Base-by-base conservation (phyloP, 2,113 vertebrate species). In the Muscicapa adusta region DNA sequence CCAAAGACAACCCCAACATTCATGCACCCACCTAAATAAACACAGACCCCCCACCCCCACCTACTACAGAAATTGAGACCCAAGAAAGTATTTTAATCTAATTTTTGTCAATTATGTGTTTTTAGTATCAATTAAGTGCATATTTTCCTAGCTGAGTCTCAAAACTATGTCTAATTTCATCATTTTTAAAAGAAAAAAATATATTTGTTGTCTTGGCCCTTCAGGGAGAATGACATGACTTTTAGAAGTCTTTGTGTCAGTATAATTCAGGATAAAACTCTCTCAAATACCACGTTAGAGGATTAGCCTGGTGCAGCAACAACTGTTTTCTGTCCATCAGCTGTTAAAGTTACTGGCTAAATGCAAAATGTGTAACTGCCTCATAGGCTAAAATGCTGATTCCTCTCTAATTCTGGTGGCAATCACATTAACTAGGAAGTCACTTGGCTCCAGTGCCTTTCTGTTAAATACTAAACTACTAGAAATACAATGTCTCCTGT, bases 381-480 rank as follows among this genome's bases (percentile, higher is more conserved):
- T 86, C n/a, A 57, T 6, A 50, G 42, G 22, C 28, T 87, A 94
- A 94, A 96, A 77, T 83, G 34, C 31, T 93, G 67, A 60, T 77
- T 66, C 23, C 17, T 83, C 15, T 79, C 23, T 80, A 91, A 87
- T 40, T 50, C 40, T 79, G 28, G 76, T 62, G 50, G 42, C 23
- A 74, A 10, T 6, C 13, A 58, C 15, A 43, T 88, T 73, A 85
- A 48, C 22, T 43, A 33, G 50, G 33, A 96, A 93, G 29, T 51
- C 34, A 45, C 10, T 79, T 61, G 48, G 25, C 34, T 78, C 20
- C 40, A 47, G 19, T 26, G 31, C 3, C 33, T 82, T 85, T 82
- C 26, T 77, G 14, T 68, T 89, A 89, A 67, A 76, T 71, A 54
- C 34, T 25, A 24, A 77, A 36, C 53, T 77, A 26, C 12, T 62